Conservation (phyloP, 2,113 vertebrate species). For the Nyctereutes procyonoides region DNA sequence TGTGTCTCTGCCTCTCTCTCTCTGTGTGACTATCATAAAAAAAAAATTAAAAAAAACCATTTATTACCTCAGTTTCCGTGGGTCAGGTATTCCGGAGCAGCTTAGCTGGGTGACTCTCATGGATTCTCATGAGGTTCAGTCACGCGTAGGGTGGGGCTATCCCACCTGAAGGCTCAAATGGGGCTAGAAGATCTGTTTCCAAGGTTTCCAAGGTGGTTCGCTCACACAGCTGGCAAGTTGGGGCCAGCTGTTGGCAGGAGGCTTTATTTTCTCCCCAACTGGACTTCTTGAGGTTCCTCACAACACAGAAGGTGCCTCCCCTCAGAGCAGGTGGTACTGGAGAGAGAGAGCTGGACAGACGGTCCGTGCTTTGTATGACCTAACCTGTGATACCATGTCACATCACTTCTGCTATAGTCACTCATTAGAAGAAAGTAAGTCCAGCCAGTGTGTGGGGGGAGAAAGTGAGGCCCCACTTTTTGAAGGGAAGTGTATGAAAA, state of each 20-base stretch:
- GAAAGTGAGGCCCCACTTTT: not conserved
- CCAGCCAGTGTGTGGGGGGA: not conserved
- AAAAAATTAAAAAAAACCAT: too few relatives aligned
- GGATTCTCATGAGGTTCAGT: not conserved
- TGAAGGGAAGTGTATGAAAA: not conserved
- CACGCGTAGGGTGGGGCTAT: not conserved
- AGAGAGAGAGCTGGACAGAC: not conserved
- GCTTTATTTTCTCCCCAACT: not conserved
- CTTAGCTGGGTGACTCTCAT: not conserved
- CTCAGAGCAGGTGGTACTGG: not conserved
- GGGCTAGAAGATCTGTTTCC: not conserved
- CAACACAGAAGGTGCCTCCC: too few relatives aligned
- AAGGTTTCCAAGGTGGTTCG: not conserved
- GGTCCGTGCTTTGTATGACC: not conserved
- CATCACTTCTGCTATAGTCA: not conserved
- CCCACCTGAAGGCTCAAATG: not conserved
- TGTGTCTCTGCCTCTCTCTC: too few relatives aligned
- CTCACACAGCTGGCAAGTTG: not conserved
- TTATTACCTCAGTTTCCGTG: not conserved
- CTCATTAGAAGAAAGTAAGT: not conserved
- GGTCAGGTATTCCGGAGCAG: not conserved
- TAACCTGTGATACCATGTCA: not conserved
- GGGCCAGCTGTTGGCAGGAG: not conserved
- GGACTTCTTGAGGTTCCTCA: not conserved
- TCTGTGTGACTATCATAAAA: too few relatives aligned